A percentile compares a stretch with the other conserved stretches of the same genome.
These are phyloP conservation scores for Astropecten irregularis DNA, from an alignment of 53 echinoderm and acorn worm species.

Conservation along the genomic window DNA sequence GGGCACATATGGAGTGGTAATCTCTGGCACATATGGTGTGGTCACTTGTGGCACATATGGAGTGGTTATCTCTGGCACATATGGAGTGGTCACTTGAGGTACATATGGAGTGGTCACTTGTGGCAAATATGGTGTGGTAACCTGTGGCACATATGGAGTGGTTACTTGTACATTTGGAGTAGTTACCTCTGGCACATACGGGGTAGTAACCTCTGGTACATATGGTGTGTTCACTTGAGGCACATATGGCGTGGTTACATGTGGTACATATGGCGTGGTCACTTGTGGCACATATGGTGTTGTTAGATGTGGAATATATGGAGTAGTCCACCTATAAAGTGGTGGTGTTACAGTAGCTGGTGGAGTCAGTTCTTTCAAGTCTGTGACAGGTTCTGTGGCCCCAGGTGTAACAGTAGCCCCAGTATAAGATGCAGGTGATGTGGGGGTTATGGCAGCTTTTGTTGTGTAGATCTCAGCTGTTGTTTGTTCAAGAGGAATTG, in stretches of 20 bases:
- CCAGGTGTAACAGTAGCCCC: conserved; percentile 24
- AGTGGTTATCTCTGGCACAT: no score
- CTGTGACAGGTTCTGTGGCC: conserved; percentile 2
- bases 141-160: not conserved
- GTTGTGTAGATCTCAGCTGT: not conserved
- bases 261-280: not conserved
- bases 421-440: not conserved
- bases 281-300: not conserved
- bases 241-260: not conserved
- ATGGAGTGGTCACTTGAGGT: no score
- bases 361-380: not conserved
- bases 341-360: not conserved
- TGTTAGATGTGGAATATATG: not conserved
- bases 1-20: no score
- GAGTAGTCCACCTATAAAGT: not conserved
- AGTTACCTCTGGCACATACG: not conserved
- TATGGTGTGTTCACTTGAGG: not conserved
- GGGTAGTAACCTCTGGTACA: not conserved
- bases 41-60: no score
- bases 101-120: not conserved
- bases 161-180: not conserved
- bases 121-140: not conserved
- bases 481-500: not conserved
- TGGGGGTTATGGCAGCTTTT: not conserved
- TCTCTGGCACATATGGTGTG: no score